Conservation (phyloP, 2,113 vertebrate genomes). For the Panurus biarmicus region DNA sequence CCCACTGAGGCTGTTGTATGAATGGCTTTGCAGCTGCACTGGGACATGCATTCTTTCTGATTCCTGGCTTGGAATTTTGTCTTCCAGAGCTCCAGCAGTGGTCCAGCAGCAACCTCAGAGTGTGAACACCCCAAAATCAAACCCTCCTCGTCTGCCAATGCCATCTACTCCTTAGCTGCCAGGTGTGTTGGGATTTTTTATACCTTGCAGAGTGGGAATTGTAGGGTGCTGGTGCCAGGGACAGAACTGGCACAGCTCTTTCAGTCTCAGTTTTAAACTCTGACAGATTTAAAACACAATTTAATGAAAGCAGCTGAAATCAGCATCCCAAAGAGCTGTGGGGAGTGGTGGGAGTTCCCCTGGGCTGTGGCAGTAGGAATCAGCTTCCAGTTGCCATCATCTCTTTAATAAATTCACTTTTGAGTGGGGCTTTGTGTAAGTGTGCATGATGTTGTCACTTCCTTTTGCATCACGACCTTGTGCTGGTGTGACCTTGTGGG, state of each 20-base stretch:
- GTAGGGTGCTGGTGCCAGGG: neutral
- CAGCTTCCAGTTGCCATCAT: neutral
- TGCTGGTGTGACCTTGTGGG: neutral
- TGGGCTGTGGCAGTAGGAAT: neutral
- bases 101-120: conserved; percentile 66
- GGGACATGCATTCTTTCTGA: neutral
- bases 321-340: neutral
- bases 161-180: conserved; percentile 87
- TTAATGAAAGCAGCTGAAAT: neutral
- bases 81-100: conserved; percentile 75
- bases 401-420: neutral
- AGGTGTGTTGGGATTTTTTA: conserved; percentile 69
- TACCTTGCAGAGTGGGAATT: neutral
- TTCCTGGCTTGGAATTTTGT: neutral
- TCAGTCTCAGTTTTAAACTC: neutral
- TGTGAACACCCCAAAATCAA: conserved; percentile 92
- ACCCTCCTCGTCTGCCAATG: conserved; percentile 86
- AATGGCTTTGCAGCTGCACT: neutral
- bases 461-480: neutral
- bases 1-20: neutral
- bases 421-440: neutral
- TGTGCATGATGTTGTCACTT: neutral
- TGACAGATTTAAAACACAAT: neutral
- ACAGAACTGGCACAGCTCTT: neutral
- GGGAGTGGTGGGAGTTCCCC: neutral